Evolutionary conservation across 2,113 vertebrate genomes (phyloP).

Genomic region (Verasper variegatus): DNA sequence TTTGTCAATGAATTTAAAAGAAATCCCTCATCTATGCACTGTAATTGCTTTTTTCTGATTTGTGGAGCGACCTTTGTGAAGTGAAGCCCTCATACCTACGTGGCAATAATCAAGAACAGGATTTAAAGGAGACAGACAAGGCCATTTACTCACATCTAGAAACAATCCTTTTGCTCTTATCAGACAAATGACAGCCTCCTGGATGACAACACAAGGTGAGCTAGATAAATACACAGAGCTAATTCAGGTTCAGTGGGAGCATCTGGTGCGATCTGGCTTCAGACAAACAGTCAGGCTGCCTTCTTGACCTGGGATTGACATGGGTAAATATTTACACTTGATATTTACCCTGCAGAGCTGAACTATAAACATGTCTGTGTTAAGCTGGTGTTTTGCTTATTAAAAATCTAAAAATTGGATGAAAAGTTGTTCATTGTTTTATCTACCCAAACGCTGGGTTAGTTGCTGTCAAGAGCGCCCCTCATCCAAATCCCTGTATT

Average conservation of each 20-base stretch:
- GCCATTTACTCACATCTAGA: constrained; percentile 35
- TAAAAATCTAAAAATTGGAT: not conserved
- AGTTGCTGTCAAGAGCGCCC: no score
- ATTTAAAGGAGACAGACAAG: constrained; percentile 47
- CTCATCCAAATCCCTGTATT: no score
- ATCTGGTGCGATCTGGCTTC: constrained; percentile 9
- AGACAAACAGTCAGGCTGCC: constrained; percentile 25
- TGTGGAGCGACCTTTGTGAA: constrained; percentile 6
- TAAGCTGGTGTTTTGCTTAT: not conserved
- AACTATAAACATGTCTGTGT: not conserved
- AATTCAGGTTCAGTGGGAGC: constrained; percentile 41
- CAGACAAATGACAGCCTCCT: constrained; percentile 30
- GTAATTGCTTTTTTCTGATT: constrained; percentile 38
- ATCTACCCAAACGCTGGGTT: no score
- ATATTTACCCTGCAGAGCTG: constrained; percentile 11
- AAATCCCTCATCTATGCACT: not conserved
- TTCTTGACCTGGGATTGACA: constrained; percentile 16
- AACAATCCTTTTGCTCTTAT: constrained; percentile 49
- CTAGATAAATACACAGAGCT: constrained; percentile 38
- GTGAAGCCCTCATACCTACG: constrained; percentile 19
- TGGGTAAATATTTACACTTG: constrained; percentile 22
- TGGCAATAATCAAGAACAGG: constrained; percentile 32
- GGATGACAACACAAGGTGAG: constrained; percentile 54
- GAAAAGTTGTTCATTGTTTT: not conserved
- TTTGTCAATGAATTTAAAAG: constrained; percentile 27